Percentiles rank a stretch among this genome's conserved stretches.
phyloP scores from a whole-genome alignment of 2,113 vertebrate genomes.

The Condylura cristata region DNA sequence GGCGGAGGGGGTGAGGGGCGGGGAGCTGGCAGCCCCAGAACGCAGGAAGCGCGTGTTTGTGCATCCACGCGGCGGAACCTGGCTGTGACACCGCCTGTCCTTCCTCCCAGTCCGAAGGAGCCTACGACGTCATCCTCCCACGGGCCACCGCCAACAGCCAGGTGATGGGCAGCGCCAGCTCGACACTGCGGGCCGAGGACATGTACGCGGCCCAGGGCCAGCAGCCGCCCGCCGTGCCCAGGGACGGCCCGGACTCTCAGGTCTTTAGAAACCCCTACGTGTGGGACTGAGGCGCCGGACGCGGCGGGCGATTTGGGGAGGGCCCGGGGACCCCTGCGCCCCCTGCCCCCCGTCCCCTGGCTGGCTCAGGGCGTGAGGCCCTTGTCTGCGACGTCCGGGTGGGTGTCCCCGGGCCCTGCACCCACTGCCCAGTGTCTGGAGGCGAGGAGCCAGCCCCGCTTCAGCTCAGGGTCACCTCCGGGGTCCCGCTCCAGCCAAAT shows the following conservation, averaged over 20 bases:
- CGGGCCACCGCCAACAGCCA: slow-evolving; percentile 88
- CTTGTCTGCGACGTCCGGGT: neutral
- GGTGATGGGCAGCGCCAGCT: slow-evolving; percentile 84
- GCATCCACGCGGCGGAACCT: neutral
- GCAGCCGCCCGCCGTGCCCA: slow-evolving; percentile 35
- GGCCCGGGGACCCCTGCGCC: neutral
- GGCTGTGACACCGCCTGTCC: slow-evolving; percentile 61
- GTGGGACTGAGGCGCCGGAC: slow-evolving; percentile 55
- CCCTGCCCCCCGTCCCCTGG: no score
- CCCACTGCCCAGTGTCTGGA: slow-evolving; percentile 60
- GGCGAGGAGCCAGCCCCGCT: neutral
- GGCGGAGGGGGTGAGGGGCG: neutral
- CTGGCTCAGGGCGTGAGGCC: neutral
- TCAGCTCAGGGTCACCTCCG: neutral
- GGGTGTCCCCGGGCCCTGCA: neutral
- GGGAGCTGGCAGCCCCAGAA: neutral
- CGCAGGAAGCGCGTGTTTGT: slow-evolving; percentile 49
- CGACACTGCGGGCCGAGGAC: slow-evolving; percentile 86
- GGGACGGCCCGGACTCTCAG: slow-evolving; percentile 82
- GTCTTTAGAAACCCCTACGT: slow-evolving; percentile 80
- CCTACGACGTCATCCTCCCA: slow-evolving; percentile 90
- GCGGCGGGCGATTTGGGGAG: neutral
- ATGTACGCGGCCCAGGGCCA: slow-evolving; percentile 70
- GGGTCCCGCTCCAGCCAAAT: slow-evolving; percentile 13
- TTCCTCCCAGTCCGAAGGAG: slow-evolving; percentile 78